Conservation (phyloP, 2,797 vertebrate species). For the Alauda arvensis region DNA sequence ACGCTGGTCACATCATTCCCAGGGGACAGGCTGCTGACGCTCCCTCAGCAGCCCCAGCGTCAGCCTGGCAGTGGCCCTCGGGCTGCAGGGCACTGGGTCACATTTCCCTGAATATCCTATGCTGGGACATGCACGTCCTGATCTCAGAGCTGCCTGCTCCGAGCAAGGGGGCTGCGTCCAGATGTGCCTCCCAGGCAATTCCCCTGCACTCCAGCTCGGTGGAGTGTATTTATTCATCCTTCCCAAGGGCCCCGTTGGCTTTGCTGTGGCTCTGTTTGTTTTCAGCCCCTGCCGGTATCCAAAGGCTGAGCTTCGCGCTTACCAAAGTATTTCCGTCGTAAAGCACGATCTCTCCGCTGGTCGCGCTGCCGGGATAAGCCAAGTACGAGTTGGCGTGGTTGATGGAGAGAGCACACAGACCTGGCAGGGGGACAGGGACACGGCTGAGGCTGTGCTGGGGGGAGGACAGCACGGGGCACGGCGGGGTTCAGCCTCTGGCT, state of each 20-base stretch:
- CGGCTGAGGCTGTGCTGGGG: background rate
- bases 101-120: background rate
- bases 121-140: background rate
- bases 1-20: background rate
- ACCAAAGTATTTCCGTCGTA: conserved; percentile 92
- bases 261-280: conserved; percentile 45
- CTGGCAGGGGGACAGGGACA: conserved; percentile 60
- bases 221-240: conserved; percentile 17
- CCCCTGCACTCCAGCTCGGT: background rate
- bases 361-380: conserved; percentile 88
- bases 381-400: conserved; percentile 92
- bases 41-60: background rate
- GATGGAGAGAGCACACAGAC: conserved; percentile 91
- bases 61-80: background rate
- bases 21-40: rapidly evolving
- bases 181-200: background rate
- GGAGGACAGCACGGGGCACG: background rate
- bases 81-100: background rate
- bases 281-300: conserved; percentile 29
- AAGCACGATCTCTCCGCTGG: conserved; percentile 86
- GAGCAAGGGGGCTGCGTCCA: background rate
- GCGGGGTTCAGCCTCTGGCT: background rate
- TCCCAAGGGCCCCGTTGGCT: conserved; percentile 24
- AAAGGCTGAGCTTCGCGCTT: conserved; percentile 54
- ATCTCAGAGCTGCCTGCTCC: background rate